Percentiles rank a stretch among this genome's conserved stretches.
Evolutionary conservation across 2,113 vertebrate species (phyloP).

Genomic region (Myotis brandtii): DNA sequence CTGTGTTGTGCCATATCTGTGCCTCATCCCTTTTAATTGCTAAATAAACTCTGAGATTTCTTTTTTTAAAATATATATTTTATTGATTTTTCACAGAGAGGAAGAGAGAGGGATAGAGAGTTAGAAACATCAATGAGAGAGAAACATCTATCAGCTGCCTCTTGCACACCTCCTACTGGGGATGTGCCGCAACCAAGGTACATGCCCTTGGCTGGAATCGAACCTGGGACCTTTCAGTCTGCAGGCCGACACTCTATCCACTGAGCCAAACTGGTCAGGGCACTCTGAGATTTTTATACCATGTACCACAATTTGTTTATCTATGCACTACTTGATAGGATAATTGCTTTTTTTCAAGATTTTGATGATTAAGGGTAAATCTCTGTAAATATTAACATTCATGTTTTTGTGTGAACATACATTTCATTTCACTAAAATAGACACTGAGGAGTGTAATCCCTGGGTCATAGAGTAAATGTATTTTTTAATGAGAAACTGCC

Average conservation of each 20-base stretch:
- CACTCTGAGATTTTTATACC: background rate
- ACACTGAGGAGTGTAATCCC: background rate
- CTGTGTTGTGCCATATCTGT: background rate
- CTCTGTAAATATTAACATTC: background rate
- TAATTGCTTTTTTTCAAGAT: background rate
- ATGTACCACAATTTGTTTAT: background rate
- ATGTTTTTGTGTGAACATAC: background rate
- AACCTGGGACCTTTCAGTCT: too few species aligned
- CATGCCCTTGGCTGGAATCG: too few species aligned
- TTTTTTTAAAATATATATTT: background rate
- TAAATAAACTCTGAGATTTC: background rate
- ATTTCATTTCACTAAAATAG: background rate
- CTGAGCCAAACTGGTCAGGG: too few species aligned
- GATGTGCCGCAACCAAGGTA: too few species aligned
- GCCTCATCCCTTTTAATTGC: background rate
- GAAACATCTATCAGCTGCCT: too few species aligned
- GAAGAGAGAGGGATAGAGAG: too few species aligned
- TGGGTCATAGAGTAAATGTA: background rate
- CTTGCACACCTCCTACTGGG: too few species aligned
- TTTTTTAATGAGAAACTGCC: background rate
- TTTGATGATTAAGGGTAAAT: slow-evolving; percentile 30
- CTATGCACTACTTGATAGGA: background rate
- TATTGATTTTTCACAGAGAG: too few species aligned
- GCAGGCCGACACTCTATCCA: too few species aligned
- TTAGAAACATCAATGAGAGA: too few species aligned